Base-by-base conservation (phyloP, 2,113 vertebrate species). In the Eptesicus fuscus region DNA sequence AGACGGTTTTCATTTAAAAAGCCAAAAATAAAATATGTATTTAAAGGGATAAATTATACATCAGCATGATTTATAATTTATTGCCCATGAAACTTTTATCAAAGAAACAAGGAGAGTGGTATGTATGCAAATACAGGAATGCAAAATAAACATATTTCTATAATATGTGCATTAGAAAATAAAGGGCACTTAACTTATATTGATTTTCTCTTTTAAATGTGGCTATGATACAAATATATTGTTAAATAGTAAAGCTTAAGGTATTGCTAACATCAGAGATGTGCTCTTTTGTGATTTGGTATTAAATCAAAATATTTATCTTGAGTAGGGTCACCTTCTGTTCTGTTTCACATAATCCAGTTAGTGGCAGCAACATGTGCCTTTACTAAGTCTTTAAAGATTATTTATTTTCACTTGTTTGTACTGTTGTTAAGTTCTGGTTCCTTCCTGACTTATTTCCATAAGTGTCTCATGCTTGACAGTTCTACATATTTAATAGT, bases 21-120 rank as follows among this genome's bases (percentile, higher is more conserved):
- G 82, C 95, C 95, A 82, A 96, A 98, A 96, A 98, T 98, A 97
- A 98, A 98, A 98, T 98, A 98, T 98, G 97, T 97, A 98, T 98
- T 98, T 98, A 98, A 98, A 97, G 94, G 77, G 76, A 98, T 98
- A 98, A 98, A 98, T 98, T 98, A 98, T 98, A 96, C 96, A 98
- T 98, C 91, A 91, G 91, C 94, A 77, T 97, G 59, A 97, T 98
- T 97, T 96, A 98, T 98, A 98, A 98, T 98, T 98, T 97, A 98
- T 98, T 97, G 20, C 14, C 35, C 95, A 97, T 98, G 97, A 98
- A 98, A 96, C 47, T 97, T 98, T 98, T 98, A 98, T 98, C 96
- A 98, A 96, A 98, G 97, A 98, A 98, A 98, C 92, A 98, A 98
- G 96, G 63, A 98, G 73, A 97, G 93, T 82, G n/a, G 83, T 44